Conservation (phyloP, 2,888 invertebrate genomes). For the Drosophila subquinaria region DNA sequence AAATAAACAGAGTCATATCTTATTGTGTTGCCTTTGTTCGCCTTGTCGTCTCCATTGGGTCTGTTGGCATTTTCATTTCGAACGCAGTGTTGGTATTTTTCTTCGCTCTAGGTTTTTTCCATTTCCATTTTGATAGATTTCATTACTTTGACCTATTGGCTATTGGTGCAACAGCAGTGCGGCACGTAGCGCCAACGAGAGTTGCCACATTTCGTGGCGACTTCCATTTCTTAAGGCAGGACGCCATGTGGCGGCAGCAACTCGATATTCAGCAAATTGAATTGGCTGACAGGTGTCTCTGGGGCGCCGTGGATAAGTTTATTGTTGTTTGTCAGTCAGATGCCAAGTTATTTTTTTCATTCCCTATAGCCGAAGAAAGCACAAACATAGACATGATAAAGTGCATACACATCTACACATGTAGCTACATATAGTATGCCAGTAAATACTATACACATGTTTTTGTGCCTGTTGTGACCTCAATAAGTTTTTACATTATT, state of each 20-base stretch:
- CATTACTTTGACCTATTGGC: slow-evolving; percentile 31
- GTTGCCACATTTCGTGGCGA: slow-evolving; percentile 20
- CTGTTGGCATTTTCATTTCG: slow-evolving; percentile 30
- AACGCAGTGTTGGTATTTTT: slow-evolving; percentile 18
- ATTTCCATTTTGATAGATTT: slow-evolving; percentile 27
- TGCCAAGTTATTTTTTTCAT: slow-evolving; percentile 19
- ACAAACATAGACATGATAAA: not conserved
- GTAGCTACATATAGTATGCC: not conserved
- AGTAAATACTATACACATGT: slow-evolving; percentile 10
- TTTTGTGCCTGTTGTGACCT: slow-evolving; percentile 1
- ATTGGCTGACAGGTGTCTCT: slow-evolving; percentile 72
- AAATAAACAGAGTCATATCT: slow-evolving; percentile 8
- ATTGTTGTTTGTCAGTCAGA: slow-evolving; percentile 38
- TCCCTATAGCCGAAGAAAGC: not conserved
- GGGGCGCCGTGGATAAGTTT: slow-evolving; percentile 42
- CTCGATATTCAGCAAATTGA: slow-evolving; percentile 59
- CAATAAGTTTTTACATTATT: not conserved
- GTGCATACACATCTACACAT: not conserved
- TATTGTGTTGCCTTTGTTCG: slow-evolving; percentile 7
- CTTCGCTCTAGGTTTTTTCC: slow-evolving; percentile 14
- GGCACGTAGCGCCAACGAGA: slow-evolving; percentile 31
- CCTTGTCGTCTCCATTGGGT: not conserved
- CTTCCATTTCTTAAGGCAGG: slow-evolving; percentile 16
- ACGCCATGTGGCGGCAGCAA: slow-evolving; percentile 39
- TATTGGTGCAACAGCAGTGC: slow-evolving; percentile 11